These are phyloP conservation scores for Limnothrissa miodon DNA, from an alignment of 2,113 vertebrate genomes.

Conservation along the genomic window DNA sequence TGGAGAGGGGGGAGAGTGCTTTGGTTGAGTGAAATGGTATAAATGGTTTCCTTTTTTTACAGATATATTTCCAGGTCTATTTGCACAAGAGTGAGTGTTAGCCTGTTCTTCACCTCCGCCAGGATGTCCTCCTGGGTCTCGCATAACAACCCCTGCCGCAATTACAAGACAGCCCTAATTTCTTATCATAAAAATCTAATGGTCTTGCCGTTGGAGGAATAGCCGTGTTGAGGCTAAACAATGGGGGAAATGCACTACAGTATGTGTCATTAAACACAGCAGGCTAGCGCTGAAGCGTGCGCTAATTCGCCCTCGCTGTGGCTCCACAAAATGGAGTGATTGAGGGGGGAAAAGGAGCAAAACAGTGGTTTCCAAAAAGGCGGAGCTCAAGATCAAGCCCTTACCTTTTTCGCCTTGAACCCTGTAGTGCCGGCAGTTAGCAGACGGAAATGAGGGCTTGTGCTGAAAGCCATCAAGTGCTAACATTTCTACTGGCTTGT, in stretches of 20 bases:
- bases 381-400: slow-evolving; percentile 39
- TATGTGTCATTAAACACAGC: slow-evolving; percentile 52
- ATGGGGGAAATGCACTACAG: slow-evolving; percentile 34
- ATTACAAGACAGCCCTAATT: slow-evolving; percentile 52
- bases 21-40: slow-evolving; percentile 2
- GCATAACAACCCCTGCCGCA: slow-evolving; percentile 43
- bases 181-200: slow-evolving; percentile 55
- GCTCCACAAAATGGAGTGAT: slow-evolving; percentile 28
- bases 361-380: slow-evolving; percentile 20
- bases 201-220: slow-evolving; percentile 47
- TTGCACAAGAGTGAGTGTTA: slow-evolving; percentile 33
- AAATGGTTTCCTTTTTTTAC: slow-evolving; percentile 24
- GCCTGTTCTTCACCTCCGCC: slow-evolving; percentile 32
- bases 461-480: slow-evolving; percentile 7
- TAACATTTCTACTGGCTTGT: neutral
- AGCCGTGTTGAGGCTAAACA: slow-evolving; percentile 45
- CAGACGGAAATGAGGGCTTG: neutral
- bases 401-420: slow-evolving; percentile 40
- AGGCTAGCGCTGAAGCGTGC: slow-evolving; percentile 41
- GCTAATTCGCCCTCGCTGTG: slow-evolving; percentile 44
- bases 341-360: slow-evolving; percentile 32
- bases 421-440: slow-evolving; percentile 5
- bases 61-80: slow-evolving; percentile 54
- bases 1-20: neutral
- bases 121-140: slow-evolving; percentile 35